phyloP scores from a whole-genome alignment of 2,888 invertebrate species.

The Linnaemya vulpina region DNA sequence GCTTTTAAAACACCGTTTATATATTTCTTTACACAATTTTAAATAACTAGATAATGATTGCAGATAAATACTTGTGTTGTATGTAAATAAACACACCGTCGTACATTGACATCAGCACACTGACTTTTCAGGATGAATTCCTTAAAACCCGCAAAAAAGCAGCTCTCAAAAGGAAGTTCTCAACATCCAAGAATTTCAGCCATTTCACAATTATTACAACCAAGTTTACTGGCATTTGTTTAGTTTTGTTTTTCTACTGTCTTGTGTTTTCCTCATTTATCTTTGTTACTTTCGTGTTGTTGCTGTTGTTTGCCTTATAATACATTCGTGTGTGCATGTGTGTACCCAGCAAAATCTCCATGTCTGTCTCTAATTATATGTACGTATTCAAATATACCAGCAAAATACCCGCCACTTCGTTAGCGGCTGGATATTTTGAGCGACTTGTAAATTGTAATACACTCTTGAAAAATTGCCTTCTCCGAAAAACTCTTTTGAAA shows the following conservation, averaged over 20 bases:
- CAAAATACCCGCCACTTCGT: too few relatives aligned
- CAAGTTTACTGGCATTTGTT: slow-evolving; percentile 4
- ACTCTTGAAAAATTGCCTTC: too few relatives aligned
- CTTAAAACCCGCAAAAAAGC: background rate
- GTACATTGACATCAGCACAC: background rate
- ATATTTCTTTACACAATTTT: slow-evolving; percentile 34
- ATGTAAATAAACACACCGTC: background rate
- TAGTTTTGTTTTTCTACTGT: background rate
- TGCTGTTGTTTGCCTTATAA: background rate
- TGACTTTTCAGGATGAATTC: background rate
- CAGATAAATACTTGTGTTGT: slow-evolving; percentile 1
- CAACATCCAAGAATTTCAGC: slow-evolving; percentile 39
- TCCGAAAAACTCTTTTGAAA: too few relatives aligned
- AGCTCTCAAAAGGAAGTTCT: background rate
- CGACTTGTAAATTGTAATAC: too few relatives aligned
- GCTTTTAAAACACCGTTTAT: slow-evolving; percentile 56
- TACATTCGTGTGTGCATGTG: background rate
- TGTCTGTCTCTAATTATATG: too few relatives aligned
- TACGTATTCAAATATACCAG: too few relatives aligned
- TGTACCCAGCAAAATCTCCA: too few relatives aligned
- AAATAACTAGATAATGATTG: slow-evolving; percentile 48
- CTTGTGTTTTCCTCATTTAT: slow-evolving; percentile 19
- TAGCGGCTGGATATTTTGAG: too few relatives aligned
- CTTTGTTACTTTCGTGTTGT: background rate
- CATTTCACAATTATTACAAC: slow-evolving; percentile 41